phyloP scores from a whole-genome alignment of 2,888 invertebrate genomes.

The Labia minor region DNA sequence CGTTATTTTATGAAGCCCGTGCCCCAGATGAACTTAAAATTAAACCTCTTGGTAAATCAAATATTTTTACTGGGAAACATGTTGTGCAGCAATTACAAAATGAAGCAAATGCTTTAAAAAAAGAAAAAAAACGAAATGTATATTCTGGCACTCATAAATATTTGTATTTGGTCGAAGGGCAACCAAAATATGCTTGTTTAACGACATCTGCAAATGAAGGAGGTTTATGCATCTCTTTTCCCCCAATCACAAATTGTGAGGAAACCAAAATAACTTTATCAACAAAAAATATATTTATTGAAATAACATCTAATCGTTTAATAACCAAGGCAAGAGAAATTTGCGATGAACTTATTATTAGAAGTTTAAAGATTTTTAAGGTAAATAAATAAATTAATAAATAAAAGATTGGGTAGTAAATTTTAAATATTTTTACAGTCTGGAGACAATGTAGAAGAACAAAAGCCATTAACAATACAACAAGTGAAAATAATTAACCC shows the following conservation, averaged over 20 bases:
- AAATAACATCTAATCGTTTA: not conserved
- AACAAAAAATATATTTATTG: not conserved
- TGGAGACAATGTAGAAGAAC: too few relatives aligned
- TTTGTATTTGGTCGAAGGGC: constrained; percentile 64
- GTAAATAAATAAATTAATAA: not conserved
- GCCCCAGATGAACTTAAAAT: constrained; percentile 53
- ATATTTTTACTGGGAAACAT: constrained; percentile 51
- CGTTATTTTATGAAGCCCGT: constrained; percentile 51
- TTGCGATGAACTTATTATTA: not conserved
- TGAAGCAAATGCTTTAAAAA: constrained; percentile 69
- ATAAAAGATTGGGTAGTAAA: not conserved
- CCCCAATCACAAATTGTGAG: constrained; percentile 77
- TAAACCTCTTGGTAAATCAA: constrained; percentile 51
- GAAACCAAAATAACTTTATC: constrained; percentile 55
- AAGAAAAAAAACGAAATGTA: constrained; percentile 71
- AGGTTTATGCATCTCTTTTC: constrained; percentile 65
- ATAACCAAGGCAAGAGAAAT: not conserved
- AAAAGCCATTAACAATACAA: too few relatives aligned
- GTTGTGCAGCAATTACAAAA: constrained; percentile 56
- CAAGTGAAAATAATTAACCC: too few relatives aligned
- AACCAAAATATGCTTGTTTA: constrained; percentile 60
- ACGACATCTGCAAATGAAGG: constrained; percentile 41
- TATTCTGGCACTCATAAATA: constrained; percentile 78
- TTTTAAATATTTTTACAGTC: not conserved
- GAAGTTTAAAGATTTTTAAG: not conserved